Evolutionary conservation across 2,797 vertebrate genomes (phyloP), one percentile per base, ranked within the genome.

Genomic region (Gallinago solitaria): DNA sequence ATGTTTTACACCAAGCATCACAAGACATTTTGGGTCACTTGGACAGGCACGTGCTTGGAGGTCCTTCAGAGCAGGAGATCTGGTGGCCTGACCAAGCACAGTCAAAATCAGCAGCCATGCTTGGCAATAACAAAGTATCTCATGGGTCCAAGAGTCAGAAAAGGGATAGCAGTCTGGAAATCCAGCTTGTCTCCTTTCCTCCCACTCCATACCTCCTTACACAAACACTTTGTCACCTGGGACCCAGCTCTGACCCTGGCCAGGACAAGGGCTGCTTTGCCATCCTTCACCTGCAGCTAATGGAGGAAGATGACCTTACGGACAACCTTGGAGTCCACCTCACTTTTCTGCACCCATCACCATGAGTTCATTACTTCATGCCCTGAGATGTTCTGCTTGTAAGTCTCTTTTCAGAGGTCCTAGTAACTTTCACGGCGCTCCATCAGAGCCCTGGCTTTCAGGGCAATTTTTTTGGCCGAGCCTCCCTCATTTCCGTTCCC

Each of bases 41-140:
- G 21, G 45, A 20, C 17, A 63, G 12, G 1, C 2, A 41, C 0
- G 0, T 12, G 25, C 33, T 70, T 47, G 21, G 24, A 61, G 17
- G 50, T 17, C 41, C 25, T 32, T 69, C 74, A 41, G 43, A 68
- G 27, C 17, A 50, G 51, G 41, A 82, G 35, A 6, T 63, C 57
- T 54, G 39, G 10, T 70, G 33, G 15, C 6, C 50, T 61, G 51
- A 57, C 41, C 73, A 75, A 56, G 82, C 0, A 0, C 6, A 37
- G 12, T 17, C 45, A 68, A 83, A 83, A 59, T 45, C 45, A 88
- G 21, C 61, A 81, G 30, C 28, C 10, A 35, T 0, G 1, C 6
- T 48, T 24, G 33, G 30, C 11, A 57, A 37, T 27, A 68, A 45
- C 16, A 71, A 53, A 1, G 0, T 27, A 33, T 27, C 5, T 23